These are phyloP conservation scores for Bombyx mori DNA, from an alignment of 1,140 invertebrate genomes.

Conservation along the genomic window ASM3026992v2 NC_085126.1:2459001-2459500, in stretches of 20 bases:
- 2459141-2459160: conserved; percentile 77
- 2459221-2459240: conserved; percentile 77
- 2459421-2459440: conserved; percentile 80
- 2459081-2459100: conserved; percentile 79
- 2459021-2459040: conserved; percentile 87
- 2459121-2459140: conserved; percentile 79
- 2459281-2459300: conserved; percentile 82
- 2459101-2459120: conserved; percentile 79
- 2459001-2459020: conserved; percentile 80
- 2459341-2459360: conserved; percentile 79
- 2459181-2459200: conserved; percentile 77
- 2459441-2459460: conserved; percentile 78
- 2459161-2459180: conserved; percentile 78
- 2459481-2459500: conserved; percentile 83
- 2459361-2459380: conserved; percentile 80
- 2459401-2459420: conserved; percentile 78
- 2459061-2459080: conserved; percentile 82
- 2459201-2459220: conserved; percentile 79
- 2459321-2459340: conserved; percentile 81
- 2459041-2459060: conserved; percentile 82
- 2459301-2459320: conserved; percentile 78
- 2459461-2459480: conserved; percentile 79
- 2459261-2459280: conserved; percentile 86
- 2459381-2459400: conserved; percentile 81
- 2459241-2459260: conserved; percentile 87